Conservation (phyloP, 2,113 vertebrate species). For the Numenius arquata region DNA sequence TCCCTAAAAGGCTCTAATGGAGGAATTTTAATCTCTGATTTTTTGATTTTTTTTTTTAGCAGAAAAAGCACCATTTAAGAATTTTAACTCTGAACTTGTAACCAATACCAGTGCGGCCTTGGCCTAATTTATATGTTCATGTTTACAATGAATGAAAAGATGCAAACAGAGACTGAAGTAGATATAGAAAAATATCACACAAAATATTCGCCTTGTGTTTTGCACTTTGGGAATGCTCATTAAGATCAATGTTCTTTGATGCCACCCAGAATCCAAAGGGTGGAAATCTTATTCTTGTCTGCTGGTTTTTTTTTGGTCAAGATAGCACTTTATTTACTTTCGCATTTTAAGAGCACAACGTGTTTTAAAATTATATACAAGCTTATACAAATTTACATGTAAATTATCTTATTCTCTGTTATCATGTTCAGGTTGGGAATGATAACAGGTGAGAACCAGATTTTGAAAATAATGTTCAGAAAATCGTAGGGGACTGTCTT, state of each 20-base stretch:
- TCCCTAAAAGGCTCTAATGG: neutral
- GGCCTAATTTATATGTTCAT: neutral
- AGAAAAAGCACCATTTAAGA: neutral
- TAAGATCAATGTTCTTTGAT: neutral
- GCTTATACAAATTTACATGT: neutral
- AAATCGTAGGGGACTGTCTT: neutral
- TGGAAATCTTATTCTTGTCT: neutral
- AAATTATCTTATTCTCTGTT: neutral
- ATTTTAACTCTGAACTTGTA: neutral
- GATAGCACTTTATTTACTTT: neutral
- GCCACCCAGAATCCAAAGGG: neutral
- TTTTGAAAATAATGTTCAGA: neutral
- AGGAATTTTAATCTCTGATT: neutral
- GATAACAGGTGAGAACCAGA: no score
- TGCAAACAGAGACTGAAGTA: neutral
- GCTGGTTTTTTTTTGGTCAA: neutral
- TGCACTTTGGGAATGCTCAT: neutral
- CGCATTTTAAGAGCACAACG: neutral
- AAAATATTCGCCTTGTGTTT: neutral
- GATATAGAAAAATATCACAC: neutral
- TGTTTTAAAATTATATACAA: neutral
- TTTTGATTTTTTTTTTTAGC: no score
- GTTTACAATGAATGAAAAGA: neutral
- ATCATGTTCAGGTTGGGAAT: neutral
- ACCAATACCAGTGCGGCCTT: neutral